Evolutionary conservation across 2,113 vertebrate species (phyloP).

Genomic region (Arothron firmamentum): DNA sequence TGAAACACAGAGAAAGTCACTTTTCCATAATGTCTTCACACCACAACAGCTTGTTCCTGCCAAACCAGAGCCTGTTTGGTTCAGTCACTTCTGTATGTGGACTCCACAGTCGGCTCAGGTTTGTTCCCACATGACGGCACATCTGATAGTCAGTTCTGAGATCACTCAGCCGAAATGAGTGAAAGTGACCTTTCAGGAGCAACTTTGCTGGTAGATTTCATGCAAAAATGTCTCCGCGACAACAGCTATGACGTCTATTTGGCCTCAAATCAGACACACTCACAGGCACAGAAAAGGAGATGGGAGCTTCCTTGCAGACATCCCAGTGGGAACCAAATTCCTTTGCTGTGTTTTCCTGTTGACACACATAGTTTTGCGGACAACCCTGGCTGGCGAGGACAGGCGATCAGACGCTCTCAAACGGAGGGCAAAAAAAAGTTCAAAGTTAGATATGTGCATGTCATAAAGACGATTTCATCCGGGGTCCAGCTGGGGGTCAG

Average conservation of each 20-base stretch:
- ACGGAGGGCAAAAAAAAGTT: background rate
- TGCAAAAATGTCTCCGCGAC: background rate
- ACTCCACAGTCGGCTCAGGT: conserved; percentile 18
- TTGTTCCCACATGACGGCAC: conserved; percentile 17
- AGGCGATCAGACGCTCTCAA: conserved; percentile 18
- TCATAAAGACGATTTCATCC: background rate
- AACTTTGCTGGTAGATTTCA: background rate
- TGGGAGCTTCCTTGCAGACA: conserved; percentile 33
- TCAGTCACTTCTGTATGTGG: conserved; percentile 9
- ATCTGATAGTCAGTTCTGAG: conserved; percentile 2
- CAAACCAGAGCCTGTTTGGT: conserved; percentile 1
- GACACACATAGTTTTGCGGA: background rate
- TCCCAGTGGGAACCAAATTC: conserved; percentile 51
- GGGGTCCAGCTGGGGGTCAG: too few relatives aligned
- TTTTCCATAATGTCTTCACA: conserved; percentile 1
- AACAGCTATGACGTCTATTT: background rate
- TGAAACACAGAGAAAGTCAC: conserved; percentile 40
- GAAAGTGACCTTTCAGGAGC: background rate
- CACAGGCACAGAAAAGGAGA: conserved; percentile 20
- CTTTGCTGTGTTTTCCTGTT: conserved; percentile 36
- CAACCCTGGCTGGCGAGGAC: background rate
- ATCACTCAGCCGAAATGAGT: conserved; percentile 24
- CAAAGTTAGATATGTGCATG: conserved; percentile 16
- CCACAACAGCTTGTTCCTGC: background rate
- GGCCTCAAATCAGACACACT: conserved; percentile 1